Evolutionary conservation across 2,888 invertebrate species (phyloP).

Genomic region (Lepeophtheirus nordmannii): DNA sequence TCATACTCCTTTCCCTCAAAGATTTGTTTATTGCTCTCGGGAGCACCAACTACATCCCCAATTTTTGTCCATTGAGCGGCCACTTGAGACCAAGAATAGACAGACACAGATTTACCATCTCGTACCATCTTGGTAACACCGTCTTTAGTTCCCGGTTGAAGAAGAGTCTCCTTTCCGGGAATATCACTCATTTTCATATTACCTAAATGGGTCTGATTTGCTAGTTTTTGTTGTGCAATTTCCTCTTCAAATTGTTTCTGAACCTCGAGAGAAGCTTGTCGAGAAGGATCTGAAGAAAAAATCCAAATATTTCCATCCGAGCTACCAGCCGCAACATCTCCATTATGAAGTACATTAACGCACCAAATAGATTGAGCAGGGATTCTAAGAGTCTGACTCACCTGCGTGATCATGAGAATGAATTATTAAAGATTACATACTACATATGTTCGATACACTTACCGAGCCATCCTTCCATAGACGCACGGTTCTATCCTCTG

Average conservation of each 20-base stretch:
- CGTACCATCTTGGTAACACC: constrained; percentile 73
- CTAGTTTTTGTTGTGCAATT: constrained; percentile 44
- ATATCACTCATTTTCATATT: constrained; percentile 72
- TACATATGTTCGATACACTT: constrained; percentile 27
- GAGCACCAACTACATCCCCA: constrained; percentile 72
- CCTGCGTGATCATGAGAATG: background rate
- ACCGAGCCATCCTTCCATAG: background rate
- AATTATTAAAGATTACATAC: background rate
- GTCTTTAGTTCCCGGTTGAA: constrained; percentile 53
- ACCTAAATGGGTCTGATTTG: constrained; percentile 56
- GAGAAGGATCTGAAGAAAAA: constrained; percentile 54
- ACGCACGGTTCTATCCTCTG: background rate
- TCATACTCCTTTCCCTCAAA: constrained; percentile 83
- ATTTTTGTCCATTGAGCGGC: constrained; percentile 59
- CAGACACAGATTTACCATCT: constrained; percentile 52
- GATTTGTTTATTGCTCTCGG: constrained; percentile 51
- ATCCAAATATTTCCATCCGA: constrained; percentile 77
- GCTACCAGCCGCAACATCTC: constrained; percentile 71
- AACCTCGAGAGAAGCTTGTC: constrained; percentile 50
- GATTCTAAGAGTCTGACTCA: constrained; percentile 48
- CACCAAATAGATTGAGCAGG: constrained; percentile 84
- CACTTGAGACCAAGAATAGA: constrained; percentile 44
- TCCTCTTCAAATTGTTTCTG: constrained; percentile 54
- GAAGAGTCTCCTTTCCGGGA: constrained; percentile 60
- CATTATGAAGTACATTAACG: constrained; percentile 60